Evolutionary conservation across 2,113 vertebrate genomes (phyloP), one percentile per base, ranked within the genome.

Genomic region (Tonatia bakeri): DNA sequence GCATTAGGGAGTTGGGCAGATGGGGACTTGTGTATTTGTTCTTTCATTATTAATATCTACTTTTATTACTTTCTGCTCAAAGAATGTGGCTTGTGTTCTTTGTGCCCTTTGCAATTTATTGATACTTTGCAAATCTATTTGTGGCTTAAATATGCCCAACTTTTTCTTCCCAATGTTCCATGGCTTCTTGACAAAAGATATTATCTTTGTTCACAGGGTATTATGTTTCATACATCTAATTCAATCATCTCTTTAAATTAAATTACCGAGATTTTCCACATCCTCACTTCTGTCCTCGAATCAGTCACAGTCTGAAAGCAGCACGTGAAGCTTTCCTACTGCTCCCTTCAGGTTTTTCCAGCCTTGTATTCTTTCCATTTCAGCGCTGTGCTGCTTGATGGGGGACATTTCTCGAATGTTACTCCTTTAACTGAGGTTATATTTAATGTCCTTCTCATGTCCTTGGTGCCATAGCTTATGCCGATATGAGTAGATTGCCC

Each of bases 61-160:
- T 91, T 73, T 86, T 93, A 88, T 59, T 85, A 24, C 47, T 72
- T 94, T 92, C 61, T 69, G n/a, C 22, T 91, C 81, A 56, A 92
- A 96, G 87, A 87, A 75, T 36, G 6, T 50, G 26, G 16, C 61
- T 83, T 61, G 36, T 36, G 28, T 85, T 95, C 54, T 85, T 85
- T 77, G 43, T 87, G 38, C 69, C 75, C 59, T 61, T 86, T 91
- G 64, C 40, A 33, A 26, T 90, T 88, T 64, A 92, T 40, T 20
- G 67, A 33, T 24, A 43, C 22, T 92, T 94, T 47, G 45, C 45
- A 47, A 47, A 47, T 47, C 12, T 94, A 73, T 87, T 82, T 86
- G 73, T 75, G 36, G 72, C 50, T 81, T 92, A 67, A 87, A 22
- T 40, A 19, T 40, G 54, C n/a, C 73, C 93, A 95, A 20, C 15